Base-by-base conservation (phyloP, 2,888 invertebrate species). In the Drosophila multiciliata region DNA sequence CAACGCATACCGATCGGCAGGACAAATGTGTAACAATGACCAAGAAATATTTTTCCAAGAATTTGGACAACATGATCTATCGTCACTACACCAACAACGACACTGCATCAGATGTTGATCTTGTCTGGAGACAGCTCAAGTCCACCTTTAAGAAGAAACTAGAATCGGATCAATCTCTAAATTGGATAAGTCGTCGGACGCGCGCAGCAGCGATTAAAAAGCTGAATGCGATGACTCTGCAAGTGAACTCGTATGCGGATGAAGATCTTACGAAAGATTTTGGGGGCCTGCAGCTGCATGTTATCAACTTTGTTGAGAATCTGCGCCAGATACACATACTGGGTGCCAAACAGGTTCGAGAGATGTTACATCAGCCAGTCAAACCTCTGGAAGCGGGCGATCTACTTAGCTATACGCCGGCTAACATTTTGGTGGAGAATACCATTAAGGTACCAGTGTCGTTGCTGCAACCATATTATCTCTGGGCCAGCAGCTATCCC, bases 1-100 rank as follows among this genome's bases (percentile, higher is more conserved):
- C 74, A 11, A 71, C 74, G 7, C 20, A 29, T 7, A 54, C 72
- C 1, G 68, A 70, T 5, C 76, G 83, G 5, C 68, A 75, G 1
- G 26, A 75, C 0, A 52, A 65, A 6, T 92, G 92, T 66, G 67
- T 90, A 2, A 66, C 73, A 1, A 59, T 68, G 5, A 86, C 89
- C 0, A 90, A 86, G 45, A 62, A 82, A 26, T 60, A 80, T 53
- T 92, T 92, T 20, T 70, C 92, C 15, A 92, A 91, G 54, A 87
- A 86, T 17, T 66, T 93, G 15, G 92, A 93, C 42, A 92, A 92
- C 23, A 89, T 93, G 82, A 80, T 91, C 49, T 89, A 87, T 58
- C 80, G 92, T 0, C 80, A 72, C 9, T 82, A 83, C 68, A 90
- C 87, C 55, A 88, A 78, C 23, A 75, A 83, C 0, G 75, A 69